Evolutionary conservation across 2,888 invertebrate genomes (phyloP).

Genomic region (Barypeithes pellucidus): DNA sequence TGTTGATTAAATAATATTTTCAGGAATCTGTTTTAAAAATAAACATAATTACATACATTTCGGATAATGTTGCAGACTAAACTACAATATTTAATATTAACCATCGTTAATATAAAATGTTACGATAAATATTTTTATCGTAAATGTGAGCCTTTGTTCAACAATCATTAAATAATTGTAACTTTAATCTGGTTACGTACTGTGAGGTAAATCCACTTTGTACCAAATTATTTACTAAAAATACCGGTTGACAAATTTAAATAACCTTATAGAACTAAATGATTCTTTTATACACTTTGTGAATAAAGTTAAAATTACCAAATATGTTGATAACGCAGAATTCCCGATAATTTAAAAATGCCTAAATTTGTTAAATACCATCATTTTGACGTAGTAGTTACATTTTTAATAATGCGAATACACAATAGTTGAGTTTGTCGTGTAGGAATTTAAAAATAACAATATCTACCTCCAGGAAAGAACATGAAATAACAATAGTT

Average conservation of each 20-base stretch:
- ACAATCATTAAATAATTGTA: conserved; percentile 42
- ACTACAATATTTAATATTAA: conserved; percentile 2
- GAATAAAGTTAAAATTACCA: conserved; percentile 6
- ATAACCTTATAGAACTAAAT: conserved; percentile 22
- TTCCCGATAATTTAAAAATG: background rate
- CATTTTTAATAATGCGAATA: background rate
- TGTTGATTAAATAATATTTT: background rate
- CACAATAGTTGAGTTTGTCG: background rate
- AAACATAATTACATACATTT: background rate
- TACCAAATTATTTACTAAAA: conserved; percentile 39
- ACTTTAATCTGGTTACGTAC: conserved; percentile 38
- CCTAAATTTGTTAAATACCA: conserved; percentile 2
- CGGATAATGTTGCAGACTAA: background rate
- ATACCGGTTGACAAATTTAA: conserved; percentile 28
- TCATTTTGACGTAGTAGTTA: background rate
- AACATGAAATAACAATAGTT: too few relatives aligned
- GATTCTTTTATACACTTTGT: conserved; percentile 14
- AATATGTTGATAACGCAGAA: conserved; percentile 6
- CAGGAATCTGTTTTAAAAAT: background rate
- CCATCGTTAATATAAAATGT: conserved; percentile 2
- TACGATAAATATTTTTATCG: conserved; percentile 9
- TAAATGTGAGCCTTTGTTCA: conserved; percentile 37
- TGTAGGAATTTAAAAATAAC: too few relatives aligned
- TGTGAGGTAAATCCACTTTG: conserved; percentile 41
- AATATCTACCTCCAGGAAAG: too few relatives aligned